Base-by-base conservation (phyloP, 2,888 invertebrate species). In the Hydriomena furcata region DNA sequence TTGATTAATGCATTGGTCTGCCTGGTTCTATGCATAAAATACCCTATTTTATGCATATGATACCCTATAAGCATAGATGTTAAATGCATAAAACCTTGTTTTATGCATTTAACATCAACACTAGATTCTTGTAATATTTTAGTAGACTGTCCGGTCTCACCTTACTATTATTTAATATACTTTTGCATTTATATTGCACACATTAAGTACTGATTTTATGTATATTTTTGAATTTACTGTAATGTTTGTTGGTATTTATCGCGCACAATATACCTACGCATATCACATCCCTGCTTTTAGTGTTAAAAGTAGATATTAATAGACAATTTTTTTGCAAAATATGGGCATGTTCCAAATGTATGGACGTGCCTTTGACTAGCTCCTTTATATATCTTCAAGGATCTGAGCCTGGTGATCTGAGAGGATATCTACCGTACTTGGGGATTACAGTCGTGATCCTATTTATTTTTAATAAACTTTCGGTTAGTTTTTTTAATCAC, bases 251-350 rank as follows among this genome's bases (percentile, higher is more conserved):
- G 21, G 0, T 37, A 27, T 36, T 5, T 45, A 45, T 37, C 30
- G 45, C 42, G 42, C 49, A 49, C 36, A 49, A 43, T 43, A 24
- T 12, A 34, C n/a, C 20, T 24, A 45, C 10, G 21, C 28, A 44
- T 44, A 44, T 44, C 36, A 7, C 17, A 45, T 38, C n/a, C 10
- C 1, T 34, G 7, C 23, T 35, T 10, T 21, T 21, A 20, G 5
- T 8, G 36, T 28, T 11, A 11, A 0, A 28, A 28, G 5, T 28
- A 17, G 2, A 3, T 17, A 17, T 17, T 17, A 17, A 17, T 17
- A 17, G 17, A 17, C 17, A n/a, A n/a, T n/a, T n/a, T n/a, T n/a
- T n/a, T n/a, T n/a, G n/a, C n/a, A n/a, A n/a, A n/a, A n/a, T n/a
- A n/a, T n/a, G n/a, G n/a, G n/a, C n/a, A n/a, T n/a, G n/a, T n/a